Conservation (phyloP, 2,888 invertebrate species). For the Hypercompe scribonia region DNA sequence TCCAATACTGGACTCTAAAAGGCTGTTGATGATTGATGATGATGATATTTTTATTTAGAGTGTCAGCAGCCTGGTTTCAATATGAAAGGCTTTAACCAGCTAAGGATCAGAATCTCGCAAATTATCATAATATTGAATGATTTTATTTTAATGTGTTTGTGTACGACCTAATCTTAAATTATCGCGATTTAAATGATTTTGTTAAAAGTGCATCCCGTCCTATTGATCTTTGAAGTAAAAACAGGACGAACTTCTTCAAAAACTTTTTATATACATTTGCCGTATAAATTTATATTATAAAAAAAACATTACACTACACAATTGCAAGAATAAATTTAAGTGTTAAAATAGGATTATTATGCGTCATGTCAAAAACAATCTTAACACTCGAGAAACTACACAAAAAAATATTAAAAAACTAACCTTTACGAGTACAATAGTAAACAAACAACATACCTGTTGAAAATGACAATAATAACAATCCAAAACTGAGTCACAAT, state of each 20-base stretch:
- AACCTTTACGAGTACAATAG: background rate
- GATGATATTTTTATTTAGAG: too few relatives aligned
- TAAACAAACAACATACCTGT: constrained; percentile 14
- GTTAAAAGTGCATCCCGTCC: background rate
- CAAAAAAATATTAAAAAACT: background rate
- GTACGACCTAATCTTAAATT: background rate
- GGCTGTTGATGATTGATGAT: too few relatives aligned
- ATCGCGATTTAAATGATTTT: background rate
- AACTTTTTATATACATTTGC: background rate
- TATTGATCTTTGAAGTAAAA: background rate
- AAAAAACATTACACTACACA: background rate
- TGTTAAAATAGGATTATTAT: background rate
- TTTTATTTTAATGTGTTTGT: too few relatives aligned
- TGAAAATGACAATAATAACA: constrained; percentile 12
- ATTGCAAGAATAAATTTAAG: background rate
- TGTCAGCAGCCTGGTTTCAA: background rate
- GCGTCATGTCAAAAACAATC: background rate
- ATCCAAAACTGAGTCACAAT: constrained; percentile 38
- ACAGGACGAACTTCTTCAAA: background rate
- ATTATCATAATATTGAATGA: too few relatives aligned
- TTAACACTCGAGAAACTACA: constrained; percentile 19
- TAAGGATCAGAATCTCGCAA: too few relatives aligned
- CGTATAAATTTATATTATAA: background rate
- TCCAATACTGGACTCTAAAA: too few relatives aligned
- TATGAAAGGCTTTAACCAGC: background rate